Conservation (phyloP, 2,888 invertebrate genomes). For the Ferdinandea cuprea region DNA sequence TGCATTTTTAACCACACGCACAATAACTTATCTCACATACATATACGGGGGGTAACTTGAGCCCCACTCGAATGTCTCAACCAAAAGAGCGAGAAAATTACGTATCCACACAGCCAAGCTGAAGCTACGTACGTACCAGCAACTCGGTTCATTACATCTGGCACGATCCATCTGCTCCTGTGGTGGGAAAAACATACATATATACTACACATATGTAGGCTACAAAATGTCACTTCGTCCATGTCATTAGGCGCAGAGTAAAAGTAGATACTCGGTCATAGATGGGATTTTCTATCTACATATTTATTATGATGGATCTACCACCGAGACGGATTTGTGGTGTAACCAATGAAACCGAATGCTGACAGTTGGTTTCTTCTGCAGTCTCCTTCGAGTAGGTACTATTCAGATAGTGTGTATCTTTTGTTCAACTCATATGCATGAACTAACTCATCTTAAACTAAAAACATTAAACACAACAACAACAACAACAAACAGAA, state of each 20-base stretch:
- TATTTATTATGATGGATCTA: slow-evolving; percentile 45
- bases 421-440: slow-evolving; percentile 47
- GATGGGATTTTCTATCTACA: too few relatives aligned
- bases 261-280: slow-evolving; percentile 21
- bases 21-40: slow-evolving; percentile 55
- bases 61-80: slow-evolving; percentile 59
- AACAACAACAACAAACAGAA: background rate
- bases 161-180: slow-evolving; percentile 71
- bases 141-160: slow-evolving; percentile 69
- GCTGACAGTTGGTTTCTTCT: slow-evolving; percentile 28
- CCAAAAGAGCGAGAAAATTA: slow-evolving; percentile 1
- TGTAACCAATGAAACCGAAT: slow-evolving; percentile 62
- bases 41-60: slow-evolving; percentile 57
- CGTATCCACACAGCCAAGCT: slow-evolving; percentile 30
- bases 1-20: slow-evolving; percentile 79
- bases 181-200: too few relatives aligned
- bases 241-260: slow-evolving; percentile 59
- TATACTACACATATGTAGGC: too few relatives aligned
- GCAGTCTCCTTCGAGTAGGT: background rate
- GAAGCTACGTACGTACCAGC: too few relatives aligned
- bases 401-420: too few relatives aligned
- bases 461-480: slow-evolving; percentile 22
- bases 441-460: slow-evolving; percentile 60
- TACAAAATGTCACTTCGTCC: slow-evolving; percentile 73
- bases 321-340: slow-evolving; percentile 62